These are phyloP conservation scores for Tupaia tana DNA, from an alignment of 2,113 vertebrate genomes.

Conservation along the genomic window DNA sequence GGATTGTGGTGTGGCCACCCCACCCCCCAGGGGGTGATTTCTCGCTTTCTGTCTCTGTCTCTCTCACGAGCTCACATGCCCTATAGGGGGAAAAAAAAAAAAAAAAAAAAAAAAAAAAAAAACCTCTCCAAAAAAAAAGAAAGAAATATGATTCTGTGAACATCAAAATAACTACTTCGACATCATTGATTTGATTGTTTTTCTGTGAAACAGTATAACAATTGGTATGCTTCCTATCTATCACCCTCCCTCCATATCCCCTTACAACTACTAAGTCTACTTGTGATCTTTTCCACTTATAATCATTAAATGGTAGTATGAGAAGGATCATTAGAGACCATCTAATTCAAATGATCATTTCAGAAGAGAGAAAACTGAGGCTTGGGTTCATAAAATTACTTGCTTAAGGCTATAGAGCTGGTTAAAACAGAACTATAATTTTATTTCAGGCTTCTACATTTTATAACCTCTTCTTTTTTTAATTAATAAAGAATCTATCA, in stretches of 20 bases:
- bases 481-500: neutral
- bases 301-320: neutral
- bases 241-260: neutral
- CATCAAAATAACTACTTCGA: neutral
- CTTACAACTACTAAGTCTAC: neutral
- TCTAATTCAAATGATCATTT: neutral
- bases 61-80: no score
- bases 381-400: neutral
- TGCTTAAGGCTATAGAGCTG: neutral
- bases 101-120: no score
- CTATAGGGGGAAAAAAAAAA: no score
- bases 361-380: neutral
- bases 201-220: neutral
- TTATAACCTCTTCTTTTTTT: neutral
- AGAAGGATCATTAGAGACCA: neutral
- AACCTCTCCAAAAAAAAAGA: no score
- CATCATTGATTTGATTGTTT: neutral
- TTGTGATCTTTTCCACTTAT: neutral
- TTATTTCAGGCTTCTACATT: neutral
- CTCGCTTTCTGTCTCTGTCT: no score
- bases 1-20: no score
- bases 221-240: neutral
- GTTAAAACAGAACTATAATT: slow-evolving; percentile 26
- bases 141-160: neutral
- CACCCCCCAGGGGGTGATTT: no score